Percentiles rank a stretch among this genome's conserved stretches.
These are phyloP conservation scores for Anguilla marmorata DNA, from an alignment of 2,797 vertebrate genomes.

Conservation along the genomic window DNA sequence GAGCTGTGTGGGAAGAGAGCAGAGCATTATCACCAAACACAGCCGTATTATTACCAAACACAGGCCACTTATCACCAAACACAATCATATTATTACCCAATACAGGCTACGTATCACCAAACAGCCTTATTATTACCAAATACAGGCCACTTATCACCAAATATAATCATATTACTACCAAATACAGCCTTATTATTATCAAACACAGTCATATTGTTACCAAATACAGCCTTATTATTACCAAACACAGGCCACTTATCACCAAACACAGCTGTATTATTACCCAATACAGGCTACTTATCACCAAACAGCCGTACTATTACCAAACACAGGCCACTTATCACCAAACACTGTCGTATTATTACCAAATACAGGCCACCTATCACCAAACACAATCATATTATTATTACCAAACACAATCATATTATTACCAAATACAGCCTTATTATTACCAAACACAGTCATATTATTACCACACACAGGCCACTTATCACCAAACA, in stretches of 20 bases:
- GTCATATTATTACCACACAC: no score
- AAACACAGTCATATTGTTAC: not conserved
- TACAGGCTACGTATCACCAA: not conserved
- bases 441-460: not conserved
- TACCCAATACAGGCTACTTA: not conserved
- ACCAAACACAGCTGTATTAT: not conserved
- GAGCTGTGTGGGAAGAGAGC: constrained; percentile 59
- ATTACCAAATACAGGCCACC: no score
- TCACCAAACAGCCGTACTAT: no score
- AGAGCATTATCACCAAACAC: constrained; percentile 13
- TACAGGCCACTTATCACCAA: not conserved
- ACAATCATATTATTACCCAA: not conserved
- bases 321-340: no score
- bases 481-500: not conserved
- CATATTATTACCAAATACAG: not conserved
- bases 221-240: not conserved
- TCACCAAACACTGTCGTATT: not conserved
- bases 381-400: not conserved
- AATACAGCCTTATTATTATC: not conserved
- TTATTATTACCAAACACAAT: not conserved
- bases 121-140: not conserved
- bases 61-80: not conserved
- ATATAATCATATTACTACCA: not conserved
- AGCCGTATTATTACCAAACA: not conserved
- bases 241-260: no score